Percentiles rank a stretch among this genome's conserved stretches.
These are phyloP conservation scores for Tolmerus cingulatus DNA, from an alignment of 2,888 invertebrate species.

Conservation along the genomic window DNA sequence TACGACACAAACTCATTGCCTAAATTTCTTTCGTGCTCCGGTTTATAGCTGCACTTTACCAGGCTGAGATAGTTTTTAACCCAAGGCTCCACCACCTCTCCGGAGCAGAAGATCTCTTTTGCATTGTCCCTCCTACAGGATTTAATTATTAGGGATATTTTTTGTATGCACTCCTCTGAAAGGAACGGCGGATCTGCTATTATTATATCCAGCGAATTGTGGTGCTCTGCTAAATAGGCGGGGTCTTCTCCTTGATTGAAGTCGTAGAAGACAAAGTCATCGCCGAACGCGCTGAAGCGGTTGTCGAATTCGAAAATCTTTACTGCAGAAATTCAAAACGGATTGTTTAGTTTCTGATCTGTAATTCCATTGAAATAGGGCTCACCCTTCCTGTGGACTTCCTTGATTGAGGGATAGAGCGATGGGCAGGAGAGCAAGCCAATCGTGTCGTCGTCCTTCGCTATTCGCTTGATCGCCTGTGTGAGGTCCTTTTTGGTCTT, in stretches of 20 bases:
- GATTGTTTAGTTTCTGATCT: not conserved
- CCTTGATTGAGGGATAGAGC: slow-evolving; percentile 74
- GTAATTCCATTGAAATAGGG: not conserved
- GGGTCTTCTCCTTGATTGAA: slow-evolving; percentile 83
- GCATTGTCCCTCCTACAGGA: slow-evolving; percentile 68
- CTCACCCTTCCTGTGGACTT: slow-evolving; percentile 56
- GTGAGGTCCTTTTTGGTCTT: slow-evolving; percentile 78
- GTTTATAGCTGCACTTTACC: slow-evolving; percentile 75
- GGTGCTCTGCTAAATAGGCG: slow-evolving; percentile 64
- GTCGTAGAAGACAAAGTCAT: slow-evolving; percentile 86
- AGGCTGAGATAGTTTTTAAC: slow-evolving; percentile 72
- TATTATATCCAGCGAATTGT: slow-evolving; percentile 77
- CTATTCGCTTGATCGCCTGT: slow-evolving; percentile 70
- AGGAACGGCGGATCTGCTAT: slow-evolving; percentile 96
- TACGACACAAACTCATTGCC: slow-evolving; percentile 93
- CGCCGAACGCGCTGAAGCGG: slow-evolving; percentile 80
- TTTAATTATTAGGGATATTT: slow-evolving; percentile 80
- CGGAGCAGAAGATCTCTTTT: slow-evolving; percentile 77
- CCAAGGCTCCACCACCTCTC: slow-evolving; percentile 78
- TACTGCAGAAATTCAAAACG: slow-evolving; percentile 66
- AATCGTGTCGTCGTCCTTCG: slow-evolving; percentile 67
- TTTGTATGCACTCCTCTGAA: slow-evolving; percentile 88
- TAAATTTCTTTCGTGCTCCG: slow-evolving; percentile 86
- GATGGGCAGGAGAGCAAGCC: slow-evolving; percentile 91
- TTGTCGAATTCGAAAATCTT: slow-evolving; percentile 84